Evolutionary conservation across 2,113 vertebrate genomes (phyloP).

Genomic region (Osmerus mordax): DNA sequence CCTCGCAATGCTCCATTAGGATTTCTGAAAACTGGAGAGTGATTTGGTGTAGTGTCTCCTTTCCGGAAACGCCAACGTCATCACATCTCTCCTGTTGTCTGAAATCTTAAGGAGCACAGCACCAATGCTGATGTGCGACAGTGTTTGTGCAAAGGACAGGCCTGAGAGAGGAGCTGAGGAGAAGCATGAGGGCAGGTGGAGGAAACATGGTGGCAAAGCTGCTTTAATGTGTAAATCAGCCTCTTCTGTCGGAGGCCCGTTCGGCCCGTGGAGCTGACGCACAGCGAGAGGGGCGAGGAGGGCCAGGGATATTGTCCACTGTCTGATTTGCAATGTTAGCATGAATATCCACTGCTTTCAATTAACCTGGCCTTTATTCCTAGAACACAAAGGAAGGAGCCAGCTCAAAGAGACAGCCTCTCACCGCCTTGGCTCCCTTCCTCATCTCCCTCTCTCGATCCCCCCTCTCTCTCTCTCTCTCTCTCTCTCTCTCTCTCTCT

Average conservation of each 20-base stretch:
- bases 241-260: slow-evolving; percentile 48
- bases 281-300: slow-evolving; percentile 25
- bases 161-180: slow-evolving; percentile 15
- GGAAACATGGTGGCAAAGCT: slow-evolving; percentile 39
- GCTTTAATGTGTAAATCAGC: slow-evolving; percentile 73
- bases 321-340: slow-evolving; percentile 66
- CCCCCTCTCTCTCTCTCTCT: slow-evolving; percentile 1
- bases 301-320: slow-evolving; percentile 56
- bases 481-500: not conserved
- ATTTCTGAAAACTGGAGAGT: no score
- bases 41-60: no score
- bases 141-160: slow-evolving; percentile 4
- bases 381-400: slow-evolving; percentile 57
- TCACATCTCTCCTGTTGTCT: no score
- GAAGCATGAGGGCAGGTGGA: slow-evolving; percentile 32
- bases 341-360: slow-evolving; percentile 67
- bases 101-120: no score
- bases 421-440: slow-evolving; percentile 17
- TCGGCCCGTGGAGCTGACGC: slow-evolving; percentile 44
- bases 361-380: slow-evolving; percentile 67
- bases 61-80: no score
- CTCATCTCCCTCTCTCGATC: not conserved
- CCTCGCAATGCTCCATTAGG: not conserved
- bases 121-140: not conserved
- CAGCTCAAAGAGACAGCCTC: slow-evolving; percentile 62